Conservation (phyloP, 1,140 invertebrate species). For the silkworm (Bombyx mori) region DNA sequence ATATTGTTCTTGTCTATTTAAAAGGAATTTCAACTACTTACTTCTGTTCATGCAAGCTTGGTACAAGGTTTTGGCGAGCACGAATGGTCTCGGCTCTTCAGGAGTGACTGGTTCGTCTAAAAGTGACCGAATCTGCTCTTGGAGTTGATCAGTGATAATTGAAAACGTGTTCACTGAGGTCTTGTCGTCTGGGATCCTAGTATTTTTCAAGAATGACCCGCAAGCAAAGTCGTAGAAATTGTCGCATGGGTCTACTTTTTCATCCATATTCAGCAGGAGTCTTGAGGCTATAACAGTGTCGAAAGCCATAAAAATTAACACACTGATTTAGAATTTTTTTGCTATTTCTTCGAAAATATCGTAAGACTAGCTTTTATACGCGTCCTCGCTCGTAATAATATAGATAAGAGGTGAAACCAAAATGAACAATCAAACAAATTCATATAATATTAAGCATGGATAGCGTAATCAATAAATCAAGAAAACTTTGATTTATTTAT, state of each 20-base stretch:
- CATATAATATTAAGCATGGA: no score
- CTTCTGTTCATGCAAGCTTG: conserved; percentile 89
- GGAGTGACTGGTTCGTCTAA: conserved; percentile 78
- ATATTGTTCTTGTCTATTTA: no score
- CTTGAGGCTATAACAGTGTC: conserved; percentile 72
- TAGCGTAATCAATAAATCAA: no score
- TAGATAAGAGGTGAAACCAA: no score
- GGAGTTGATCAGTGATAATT: conserved; percentile 83
- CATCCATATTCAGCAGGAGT: conserved; percentile 81
- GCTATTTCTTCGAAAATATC: no score
- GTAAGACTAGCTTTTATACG: no score
- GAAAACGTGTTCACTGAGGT: conserved; percentile 85
- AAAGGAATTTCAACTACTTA: conserved; percentile 62
- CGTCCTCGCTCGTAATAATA: no score
- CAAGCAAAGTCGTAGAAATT: conserved; percentile 92
- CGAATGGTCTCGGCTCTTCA: conserved; percentile 81
- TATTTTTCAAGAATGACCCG: conserved; percentile 80
- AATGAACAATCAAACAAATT: no score
- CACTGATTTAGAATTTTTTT: not conserved
- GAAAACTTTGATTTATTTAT: no score
- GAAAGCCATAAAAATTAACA: no score
- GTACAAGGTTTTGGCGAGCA: conserved; percentile 83
- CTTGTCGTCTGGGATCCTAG: conserved; percentile 86
- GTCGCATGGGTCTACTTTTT: conserved; percentile 85
- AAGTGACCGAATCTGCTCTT: conserved; percentile 82